Conservation (phyloP, 2,797 vertebrate species). For the Threskiornis aethiopicus region DNA sequence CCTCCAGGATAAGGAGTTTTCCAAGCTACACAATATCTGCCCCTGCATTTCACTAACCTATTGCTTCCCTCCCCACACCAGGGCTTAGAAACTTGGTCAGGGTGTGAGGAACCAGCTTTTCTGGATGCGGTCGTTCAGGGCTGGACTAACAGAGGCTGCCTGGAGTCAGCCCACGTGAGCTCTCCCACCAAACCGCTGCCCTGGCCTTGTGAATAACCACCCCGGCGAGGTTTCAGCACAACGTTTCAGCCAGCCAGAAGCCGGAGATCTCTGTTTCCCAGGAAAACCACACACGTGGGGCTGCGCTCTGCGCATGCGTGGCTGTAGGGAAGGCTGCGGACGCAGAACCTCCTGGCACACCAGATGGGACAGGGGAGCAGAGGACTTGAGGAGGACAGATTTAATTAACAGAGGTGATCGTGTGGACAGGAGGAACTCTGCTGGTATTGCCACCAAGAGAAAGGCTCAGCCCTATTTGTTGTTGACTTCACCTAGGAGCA, state of each 20-base stretch:
- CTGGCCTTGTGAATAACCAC: not conserved
- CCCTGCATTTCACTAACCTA: not conserved
- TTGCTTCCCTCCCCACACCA: not conserved
- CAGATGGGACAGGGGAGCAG: not conserved
- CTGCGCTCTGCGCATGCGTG: fast-evolving
- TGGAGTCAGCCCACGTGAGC: not conserved
- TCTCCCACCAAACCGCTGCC: not conserved
- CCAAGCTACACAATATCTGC: not conserved
- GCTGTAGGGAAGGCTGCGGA: not conserved
- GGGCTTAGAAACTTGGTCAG: not conserved
- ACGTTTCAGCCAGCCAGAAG: not conserved
- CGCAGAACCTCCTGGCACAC: not conserved
- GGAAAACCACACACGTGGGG: fast-evolving
- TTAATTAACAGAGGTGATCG: not conserved
- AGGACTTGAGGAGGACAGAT: not conserved
- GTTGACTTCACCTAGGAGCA: not conserved
- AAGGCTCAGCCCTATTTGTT: not conserved
- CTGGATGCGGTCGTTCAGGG: not conserved
- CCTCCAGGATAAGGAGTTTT: not conserved
- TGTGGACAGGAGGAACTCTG: not conserved
- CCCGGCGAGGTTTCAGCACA: fast-evolving
- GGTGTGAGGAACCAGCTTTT: not conserved
- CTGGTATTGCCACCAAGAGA: not conserved
- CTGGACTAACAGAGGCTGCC: not conserved
- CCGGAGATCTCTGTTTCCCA: not conserved